Evolutionary conservation across 2,888 invertebrate species (phyloP).

Genomic region (Drosophila mayaguana): DNA sequence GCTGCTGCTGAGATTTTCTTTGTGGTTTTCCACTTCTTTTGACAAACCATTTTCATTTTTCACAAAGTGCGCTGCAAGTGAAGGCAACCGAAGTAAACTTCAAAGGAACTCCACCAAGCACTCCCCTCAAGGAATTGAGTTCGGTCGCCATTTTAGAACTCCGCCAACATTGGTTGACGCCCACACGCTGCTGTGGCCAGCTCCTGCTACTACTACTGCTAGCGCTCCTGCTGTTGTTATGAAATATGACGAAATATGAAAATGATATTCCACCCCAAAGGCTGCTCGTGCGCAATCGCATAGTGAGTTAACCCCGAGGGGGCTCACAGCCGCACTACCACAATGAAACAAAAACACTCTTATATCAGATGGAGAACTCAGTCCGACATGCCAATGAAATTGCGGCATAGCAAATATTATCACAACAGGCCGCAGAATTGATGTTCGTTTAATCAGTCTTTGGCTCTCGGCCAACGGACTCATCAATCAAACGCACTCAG

Average conservation of each 20-base stretch:
- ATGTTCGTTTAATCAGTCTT: conserved; percentile 36
- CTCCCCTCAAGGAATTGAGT: not conserved
- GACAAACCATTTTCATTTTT: conserved; percentile 64
- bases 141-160: conserved; percentile 61
- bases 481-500: conserved; percentile 75
- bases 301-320: not conserved
- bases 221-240: conserved; percentile 50
- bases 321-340: not conserved
- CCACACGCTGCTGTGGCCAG: conserved; percentile 25
- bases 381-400: conserved; percentile 61
- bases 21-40: conserved; percentile 81
- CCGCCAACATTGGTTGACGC: conserved; percentile 23
- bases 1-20: conserved; percentile 78
- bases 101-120: conserved; percentile 31
- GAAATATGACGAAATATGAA: conserved; percentile 79
- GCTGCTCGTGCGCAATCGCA: conserved; percentile 63
- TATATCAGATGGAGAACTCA: not conserved
- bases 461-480: conserved; percentile 28
- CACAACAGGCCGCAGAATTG: conserved; percentile 77
- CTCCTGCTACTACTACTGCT: not conserved
- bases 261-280: conserved; percentile 57
- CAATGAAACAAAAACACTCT: not conserved
- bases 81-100: conserved; percentile 21
- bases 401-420: conserved; percentile 74
- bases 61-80: conserved; percentile 45